phyloP scores from a whole-genome alignment of 2,888 invertebrate species.

The Dicycla oo region DNA sequence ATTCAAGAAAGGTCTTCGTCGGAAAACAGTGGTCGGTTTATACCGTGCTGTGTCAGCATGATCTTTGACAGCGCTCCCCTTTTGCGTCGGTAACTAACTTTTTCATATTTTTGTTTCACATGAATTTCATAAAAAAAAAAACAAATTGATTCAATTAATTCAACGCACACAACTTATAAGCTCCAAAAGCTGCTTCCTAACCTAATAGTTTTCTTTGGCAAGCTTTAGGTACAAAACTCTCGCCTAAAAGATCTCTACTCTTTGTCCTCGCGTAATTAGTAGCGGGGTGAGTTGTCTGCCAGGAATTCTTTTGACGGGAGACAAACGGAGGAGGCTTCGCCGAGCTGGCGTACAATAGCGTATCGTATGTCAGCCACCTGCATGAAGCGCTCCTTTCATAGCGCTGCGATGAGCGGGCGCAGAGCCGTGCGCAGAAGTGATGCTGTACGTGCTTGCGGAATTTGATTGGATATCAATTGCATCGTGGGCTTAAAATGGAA shows the following conservation, averaged over 20 bases:
- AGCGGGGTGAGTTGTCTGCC: conserved; percentile 86
- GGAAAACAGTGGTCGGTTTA: neutral
- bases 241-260: conserved; percentile 65
- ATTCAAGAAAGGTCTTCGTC: neutral
- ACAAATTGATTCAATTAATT: neutral
- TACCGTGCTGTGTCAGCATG: no score
- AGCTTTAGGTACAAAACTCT: conserved; percentile 32
- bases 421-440: conserved; percentile 49
- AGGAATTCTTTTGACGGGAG: conserved; percentile 88
- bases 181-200: neutral
- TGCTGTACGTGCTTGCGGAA: conserved; percentile 49
- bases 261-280: conserved; percentile 86
- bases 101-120: neutral
- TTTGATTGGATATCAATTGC: conserved; percentile 47
- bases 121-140: neutral
- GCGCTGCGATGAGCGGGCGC: conserved; percentile 60
- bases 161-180: neutral
- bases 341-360: conserved; percentile 82
- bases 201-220: neutral
- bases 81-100: neutral
- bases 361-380: conserved; percentile 90
- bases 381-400: conserved; percentile 81
- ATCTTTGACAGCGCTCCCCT: neutral
- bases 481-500: conserved; percentile 1
- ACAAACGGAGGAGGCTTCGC: conserved; percentile 84